Conservation (phyloP, 2,797 vertebrate genomes). For the Thamnophis elegans region DNA sequence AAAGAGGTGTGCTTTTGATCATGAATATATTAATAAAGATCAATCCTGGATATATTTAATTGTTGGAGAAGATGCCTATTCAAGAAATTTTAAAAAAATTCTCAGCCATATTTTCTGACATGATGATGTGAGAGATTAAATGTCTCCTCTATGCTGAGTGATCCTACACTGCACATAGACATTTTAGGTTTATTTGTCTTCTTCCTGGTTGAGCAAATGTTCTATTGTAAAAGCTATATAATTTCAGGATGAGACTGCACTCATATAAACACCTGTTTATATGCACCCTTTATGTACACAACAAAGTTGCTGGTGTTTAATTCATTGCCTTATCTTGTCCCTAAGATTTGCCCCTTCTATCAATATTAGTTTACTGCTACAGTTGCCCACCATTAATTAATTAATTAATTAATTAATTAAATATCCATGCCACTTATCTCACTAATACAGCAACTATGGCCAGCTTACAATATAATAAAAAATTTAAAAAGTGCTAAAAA, state of each 20-base stretch:
- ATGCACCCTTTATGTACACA: background rate
- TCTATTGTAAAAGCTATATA: background rate
- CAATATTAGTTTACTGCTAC: background rate
- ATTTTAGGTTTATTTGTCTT: background rate
- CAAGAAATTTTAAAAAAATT: background rate
- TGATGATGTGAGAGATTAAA: background rate
- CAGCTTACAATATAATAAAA: background rate
- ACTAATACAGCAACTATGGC: background rate
- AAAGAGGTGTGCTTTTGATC: constrained; percentile 1
- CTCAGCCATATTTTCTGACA: background rate
- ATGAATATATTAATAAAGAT: background rate
- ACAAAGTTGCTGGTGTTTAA: background rate
- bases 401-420: background rate
- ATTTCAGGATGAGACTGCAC: background rate
- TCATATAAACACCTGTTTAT: background rate
- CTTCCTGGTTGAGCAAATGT: background rate
- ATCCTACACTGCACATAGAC: background rate
- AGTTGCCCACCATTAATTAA: background rate
- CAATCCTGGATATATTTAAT: background rate
- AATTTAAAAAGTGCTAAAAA: background rate
- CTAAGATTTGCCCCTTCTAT: background rate
- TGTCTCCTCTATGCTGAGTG: background rate
- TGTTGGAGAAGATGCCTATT: background rate
- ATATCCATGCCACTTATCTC: background rate
- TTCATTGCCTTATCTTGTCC: background rate